Base-by-base conservation (phyloP, 2,888 invertebrate species). In the Dendrolimus houi region DNA sequence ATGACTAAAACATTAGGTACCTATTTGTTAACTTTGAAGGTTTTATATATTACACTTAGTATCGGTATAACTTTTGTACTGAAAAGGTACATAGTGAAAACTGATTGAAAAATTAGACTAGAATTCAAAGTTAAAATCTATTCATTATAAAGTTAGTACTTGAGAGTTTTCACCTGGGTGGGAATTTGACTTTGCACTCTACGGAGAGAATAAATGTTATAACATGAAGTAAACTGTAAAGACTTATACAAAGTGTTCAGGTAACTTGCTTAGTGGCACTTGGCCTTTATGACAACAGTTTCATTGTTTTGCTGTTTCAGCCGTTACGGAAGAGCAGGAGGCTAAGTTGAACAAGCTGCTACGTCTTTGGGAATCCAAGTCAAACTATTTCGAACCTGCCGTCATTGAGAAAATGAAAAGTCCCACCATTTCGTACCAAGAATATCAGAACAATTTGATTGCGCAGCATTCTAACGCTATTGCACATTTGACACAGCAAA, bases 311-410 rank as follows among this genome's bases (percentile, higher is more conserved):
- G 72, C 83, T 85, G 92, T 92, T 85, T 87, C 91, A 93, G 94
- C 94, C 67, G 96, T 96, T 52, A 95, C 93, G 14, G 96, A 96
- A 60, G 98, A 98, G 58, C 97, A 98, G 88, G 94, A 96, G 74
- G 93, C 93, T 69, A 99, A 99, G 90, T 91, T 99, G 62, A 96
- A 96, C 77, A 99, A 99, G 93, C 90, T 99, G 68, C 92, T 98
- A 62, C 96, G 96, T 63, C 92, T 99, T 54, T 99, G 99, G 99
- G 98, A 99, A 89, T 97, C 97, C 66, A 98, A 99, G 91, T 94
- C 95, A 63, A 95, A 97, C 90, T 97, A 97, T 89, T 95, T 97
- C 80, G 95, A 95, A 79, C 91, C 94, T 12, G 92, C 94, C 9
- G 96, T 96, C 64, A 95, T 97, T 72, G 95, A 96, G 63, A 96